Evolutionary conservation across 2,888 invertebrate genomes (phyloP), one percentile per base, ranked within the genome.

Genomic region (Orchesellides sinensis): DNA sequence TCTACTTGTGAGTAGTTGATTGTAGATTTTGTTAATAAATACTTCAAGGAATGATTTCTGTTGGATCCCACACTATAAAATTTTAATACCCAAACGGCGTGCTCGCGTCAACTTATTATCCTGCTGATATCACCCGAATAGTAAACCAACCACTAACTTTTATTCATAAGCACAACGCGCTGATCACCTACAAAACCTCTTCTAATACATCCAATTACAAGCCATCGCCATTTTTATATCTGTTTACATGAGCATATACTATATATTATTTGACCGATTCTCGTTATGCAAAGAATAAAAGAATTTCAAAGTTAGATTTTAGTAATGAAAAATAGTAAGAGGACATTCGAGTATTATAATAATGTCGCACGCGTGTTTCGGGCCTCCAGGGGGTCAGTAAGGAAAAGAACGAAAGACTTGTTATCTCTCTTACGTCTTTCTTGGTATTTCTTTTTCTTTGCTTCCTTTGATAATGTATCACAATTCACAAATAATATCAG

Each of bases 321-420:
- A 29, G 63, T 19, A 54, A 47, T 61, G 27, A 17, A 25, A 29
- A 29, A 27, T n/a, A 40, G 61, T 17, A 75, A 75, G 66, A 68
- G 52, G 74, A 81, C 68, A 78, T 45, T 52, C 66, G 32, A 68
- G 40, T 80, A 83, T 86, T 84, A 83, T 85, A 86, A 83, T 85
- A 80, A 75, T 87, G 87, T 87, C 86, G 86, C 86, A 87, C 87
- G 87, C 86, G 87, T 86, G 85, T 84, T 86, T 79, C 21, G 81
- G 75, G 83, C 85, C 87, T 83, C 84, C 84, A 49, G 78, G 79
- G 81, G 84, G 70, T 54, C 78, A 78, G 65, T 29, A 35, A 82
- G 65, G 54, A 85, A n/a, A 86, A 85, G 83, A 85, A 83, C 83
- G 78, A 49, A 68, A 54, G 75, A 86, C 86, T 86, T 85, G 85